Conservation (phyloP, 2,888 invertebrate species). For the Eugnorisma glareosa region DNA sequence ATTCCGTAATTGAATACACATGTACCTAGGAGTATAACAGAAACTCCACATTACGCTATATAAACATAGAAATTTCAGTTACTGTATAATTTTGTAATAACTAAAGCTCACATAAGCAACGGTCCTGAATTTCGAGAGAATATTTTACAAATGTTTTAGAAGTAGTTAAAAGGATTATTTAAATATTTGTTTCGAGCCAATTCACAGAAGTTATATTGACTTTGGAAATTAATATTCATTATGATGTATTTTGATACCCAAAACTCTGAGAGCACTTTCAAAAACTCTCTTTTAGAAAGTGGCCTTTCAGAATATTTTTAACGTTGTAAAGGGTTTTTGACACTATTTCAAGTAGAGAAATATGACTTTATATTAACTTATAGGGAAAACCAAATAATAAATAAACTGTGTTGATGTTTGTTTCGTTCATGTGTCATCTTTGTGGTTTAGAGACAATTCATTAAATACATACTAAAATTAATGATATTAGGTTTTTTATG, state of each 20-base stretch:
- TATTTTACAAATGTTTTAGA: conserved; percentile 40
- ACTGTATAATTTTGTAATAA: conserved; percentile 34
- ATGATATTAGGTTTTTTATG: too few relatives aligned
- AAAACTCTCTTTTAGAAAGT: conserved; percentile 5
- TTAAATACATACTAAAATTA: too few relatives aligned
- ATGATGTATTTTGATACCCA: conserved; percentile 32
- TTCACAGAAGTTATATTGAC: conserved; percentile 50
- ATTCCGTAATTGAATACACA: conserved; percentile 29
- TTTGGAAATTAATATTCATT: conserved; percentile 48
- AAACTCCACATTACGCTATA: conserved; percentile 15
- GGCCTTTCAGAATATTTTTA: background rate
- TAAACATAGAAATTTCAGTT: conserved; percentile 10
- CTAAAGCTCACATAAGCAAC: conserved; percentile 27
- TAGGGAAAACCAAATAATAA: conserved; percentile 34
- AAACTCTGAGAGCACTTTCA: conserved; percentile 19
- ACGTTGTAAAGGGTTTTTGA: background rate
- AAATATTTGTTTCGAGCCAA: conserved; percentile 48
- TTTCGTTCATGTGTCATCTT: conserved; percentile 5
- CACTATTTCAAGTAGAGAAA: conserved; percentile 14
- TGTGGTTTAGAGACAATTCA: conserved; percentile 43
- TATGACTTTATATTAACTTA: background rate
- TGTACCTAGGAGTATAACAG: conserved; percentile 24
- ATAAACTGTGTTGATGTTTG: conserved; percentile 15
- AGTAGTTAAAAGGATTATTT: conserved; percentile 50
- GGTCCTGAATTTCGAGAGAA: conserved; percentile 26